These are phyloP conservation scores for Chaetophractus vellerosus DNA, from an alignment of 2,797 vertebrate species.

Conservation along the genomic window DNA sequence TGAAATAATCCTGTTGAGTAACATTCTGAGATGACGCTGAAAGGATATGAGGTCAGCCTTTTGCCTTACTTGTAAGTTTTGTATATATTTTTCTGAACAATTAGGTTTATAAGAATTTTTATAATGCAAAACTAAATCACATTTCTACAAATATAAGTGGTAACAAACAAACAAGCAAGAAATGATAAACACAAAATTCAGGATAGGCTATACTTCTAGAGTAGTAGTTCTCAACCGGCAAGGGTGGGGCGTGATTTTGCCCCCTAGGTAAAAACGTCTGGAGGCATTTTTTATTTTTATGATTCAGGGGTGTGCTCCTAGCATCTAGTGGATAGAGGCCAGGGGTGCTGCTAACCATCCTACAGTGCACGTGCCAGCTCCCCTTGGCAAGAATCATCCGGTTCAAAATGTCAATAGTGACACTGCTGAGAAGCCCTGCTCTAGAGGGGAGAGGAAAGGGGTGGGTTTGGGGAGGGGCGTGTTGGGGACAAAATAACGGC, in stretches of 20 bases:
- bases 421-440: background rate
- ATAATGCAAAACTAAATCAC: background rate
- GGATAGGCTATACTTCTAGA: background rate
- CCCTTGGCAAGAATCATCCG: background rate
- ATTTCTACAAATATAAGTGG: conserved; percentile 16
- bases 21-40: conserved; percentile 1
- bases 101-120: conserved; percentile 34
- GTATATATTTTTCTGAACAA: conserved; percentile 2
- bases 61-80: background rate
- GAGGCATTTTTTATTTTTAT: background rate
- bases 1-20: background rate
- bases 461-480: background rate
- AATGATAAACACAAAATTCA: conserved; percentile 10
- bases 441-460: background rate
- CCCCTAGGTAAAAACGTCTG: background rate
- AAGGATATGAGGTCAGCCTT: background rate
- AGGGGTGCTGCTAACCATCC: background rate
- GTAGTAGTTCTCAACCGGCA: background rate
- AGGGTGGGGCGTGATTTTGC: background rate
- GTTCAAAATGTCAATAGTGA: background rate
- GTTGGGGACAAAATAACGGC: background rate
- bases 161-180: background rate
- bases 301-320: background rate
- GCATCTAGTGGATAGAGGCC: background rate
- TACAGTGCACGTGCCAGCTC: background rate